These are phyloP conservation scores for Hyposoter dolosus DNA, from an alignment of 2,888 invertebrate genomes.

Conservation along the genomic window DNA sequence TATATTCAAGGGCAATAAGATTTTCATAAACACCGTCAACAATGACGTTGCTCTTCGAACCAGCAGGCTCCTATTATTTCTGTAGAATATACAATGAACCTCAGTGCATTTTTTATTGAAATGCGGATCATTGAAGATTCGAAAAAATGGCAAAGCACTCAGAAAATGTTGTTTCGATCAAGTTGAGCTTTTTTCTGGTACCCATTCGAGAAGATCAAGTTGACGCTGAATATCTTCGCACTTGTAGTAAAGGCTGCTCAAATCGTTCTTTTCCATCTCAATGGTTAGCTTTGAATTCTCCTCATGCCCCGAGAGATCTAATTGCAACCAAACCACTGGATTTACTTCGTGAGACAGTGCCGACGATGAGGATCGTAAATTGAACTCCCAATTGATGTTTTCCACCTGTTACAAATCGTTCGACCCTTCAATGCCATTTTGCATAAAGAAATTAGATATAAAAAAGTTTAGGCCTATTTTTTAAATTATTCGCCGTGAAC, in stretches of 20 bases:
- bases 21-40: no score
- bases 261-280: conserved; percentile 78
- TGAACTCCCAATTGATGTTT: conserved; percentile 80
- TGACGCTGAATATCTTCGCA: conserved; percentile 81
- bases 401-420: conserved; percentile 72
- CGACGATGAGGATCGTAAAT: conserved; percentile 80
- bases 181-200: conserved; percentile 55
- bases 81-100: not conserved
- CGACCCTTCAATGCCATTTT: not conserved
- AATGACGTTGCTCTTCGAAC: not conserved
- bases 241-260: conserved; percentile 77
- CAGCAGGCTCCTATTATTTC: not conserved
- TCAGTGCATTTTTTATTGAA: not conserved
- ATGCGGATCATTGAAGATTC: not conserved
- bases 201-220: conserved; percentile 79
- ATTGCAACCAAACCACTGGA: conserved; percentile 78
- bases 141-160: not conserved
- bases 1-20: no score
- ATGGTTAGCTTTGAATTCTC: conserved; percentile 76
- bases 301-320: conserved; percentile 75
- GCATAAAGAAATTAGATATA: not conserved
- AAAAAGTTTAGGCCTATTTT: not conserved
- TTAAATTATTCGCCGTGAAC: no score
- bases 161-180: conserved; percentile 41
- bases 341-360: conserved; percentile 76